phyloP scores from a whole-genome alignment of 2,797 vertebrate species.

The Lycodopsis pacificus region DNA sequence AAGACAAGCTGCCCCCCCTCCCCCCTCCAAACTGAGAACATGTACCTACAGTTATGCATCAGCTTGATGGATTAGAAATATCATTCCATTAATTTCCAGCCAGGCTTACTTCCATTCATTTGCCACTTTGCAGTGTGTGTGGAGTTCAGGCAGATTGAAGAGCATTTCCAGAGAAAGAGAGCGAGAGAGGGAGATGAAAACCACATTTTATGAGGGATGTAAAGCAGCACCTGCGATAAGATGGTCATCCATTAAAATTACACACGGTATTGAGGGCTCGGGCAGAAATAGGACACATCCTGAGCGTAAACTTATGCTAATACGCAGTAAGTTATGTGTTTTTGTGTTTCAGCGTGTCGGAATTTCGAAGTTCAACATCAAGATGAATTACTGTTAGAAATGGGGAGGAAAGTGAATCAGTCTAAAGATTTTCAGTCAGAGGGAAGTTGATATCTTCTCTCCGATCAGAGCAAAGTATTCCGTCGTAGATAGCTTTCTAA shows the following conservation, averaged over 20 bases:
- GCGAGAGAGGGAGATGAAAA: slow-evolving; percentile 56
- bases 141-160: slow-evolving; percentile 59
- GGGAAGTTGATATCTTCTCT: slow-evolving; percentile 43
- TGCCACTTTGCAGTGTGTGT: slow-evolving; percentile 68
- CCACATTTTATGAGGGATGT: slow-evolving; percentile 61
- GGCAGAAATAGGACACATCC: slow-evolving; percentile 38
- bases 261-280: slow-evolving; percentile 7
- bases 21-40: slow-evolving; percentile 62
- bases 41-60: slow-evolving; percentile 78
- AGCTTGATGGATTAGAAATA: slow-evolving; percentile 83
- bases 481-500: slow-evolving; percentile 44
- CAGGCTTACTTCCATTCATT: slow-evolving; percentile 77
- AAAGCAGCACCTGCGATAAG: slow-evolving; percentile 55
- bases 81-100: slow-evolving; percentile 79
- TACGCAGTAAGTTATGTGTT: slow-evolving; percentile 8
- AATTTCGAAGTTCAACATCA: slow-evolving; percentile 23
- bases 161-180: slow-evolving; percentile 48
- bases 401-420: slow-evolving; percentile 34
- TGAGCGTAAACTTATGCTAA: slow-evolving; percentile 52
- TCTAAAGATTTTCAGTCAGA: slow-evolving; percentile 12
- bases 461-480: slow-evolving; percentile 55
- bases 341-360: slow-evolving; percentile 8
- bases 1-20: slow-evolving; percentile 69
- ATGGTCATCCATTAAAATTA: slow-evolving; percentile 53
- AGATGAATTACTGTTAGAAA: slow-evolving; percentile 40